phyloP scores from a whole-genome alignment of 2,888 invertebrate genomes.

The Smittia sp. region DNA sequence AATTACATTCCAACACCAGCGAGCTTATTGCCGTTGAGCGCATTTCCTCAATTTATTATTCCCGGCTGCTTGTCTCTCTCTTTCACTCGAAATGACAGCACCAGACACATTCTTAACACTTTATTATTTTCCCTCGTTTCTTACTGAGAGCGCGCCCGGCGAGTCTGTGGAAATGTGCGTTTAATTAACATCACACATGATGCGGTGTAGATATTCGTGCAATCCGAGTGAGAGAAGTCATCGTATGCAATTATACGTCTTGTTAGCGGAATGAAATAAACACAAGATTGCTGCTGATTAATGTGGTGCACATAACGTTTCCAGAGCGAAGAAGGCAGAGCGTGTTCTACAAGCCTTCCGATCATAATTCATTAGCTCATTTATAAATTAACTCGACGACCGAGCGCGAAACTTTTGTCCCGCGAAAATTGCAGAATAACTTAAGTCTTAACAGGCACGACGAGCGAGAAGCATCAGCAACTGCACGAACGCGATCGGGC shows the following conservation, averaged over 20 bases:
- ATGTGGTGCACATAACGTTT: background rate
- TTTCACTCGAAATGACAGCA: conserved; percentile 33
- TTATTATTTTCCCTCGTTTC: conserved; percentile 27
- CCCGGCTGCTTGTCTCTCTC: conserved; percentile 29
- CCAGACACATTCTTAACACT: conserved; percentile 33
- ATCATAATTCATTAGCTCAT: conserved; percentile 38
- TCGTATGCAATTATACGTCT: conserved; percentile 36
- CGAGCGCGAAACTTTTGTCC: background rate
- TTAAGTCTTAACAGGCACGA: background rate
- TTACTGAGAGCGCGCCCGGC: background rate
- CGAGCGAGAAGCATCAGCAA: background rate
- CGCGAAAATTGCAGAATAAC: background rate
- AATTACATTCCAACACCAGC: conserved; percentile 14
- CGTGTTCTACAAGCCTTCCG: conserved; percentile 17
- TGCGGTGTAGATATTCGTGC: background rate
- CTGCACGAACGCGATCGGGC: background rate
- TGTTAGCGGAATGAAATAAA: conserved; percentile 32
- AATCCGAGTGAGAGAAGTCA: conserved; percentile 5
- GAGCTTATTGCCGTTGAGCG: background rate
- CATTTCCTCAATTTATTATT: conserved; percentile 40
- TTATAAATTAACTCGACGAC: conserved; percentile 28
- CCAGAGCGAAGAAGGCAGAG: too few species aligned
- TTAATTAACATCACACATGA: background rate
- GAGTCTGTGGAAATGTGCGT: background rate
- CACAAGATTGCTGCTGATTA: conserved; percentile 13